Evolutionary conservation across 2,797 vertebrate genomes (phyloP).

Genomic region (Glyptemys insculpta): DNA sequence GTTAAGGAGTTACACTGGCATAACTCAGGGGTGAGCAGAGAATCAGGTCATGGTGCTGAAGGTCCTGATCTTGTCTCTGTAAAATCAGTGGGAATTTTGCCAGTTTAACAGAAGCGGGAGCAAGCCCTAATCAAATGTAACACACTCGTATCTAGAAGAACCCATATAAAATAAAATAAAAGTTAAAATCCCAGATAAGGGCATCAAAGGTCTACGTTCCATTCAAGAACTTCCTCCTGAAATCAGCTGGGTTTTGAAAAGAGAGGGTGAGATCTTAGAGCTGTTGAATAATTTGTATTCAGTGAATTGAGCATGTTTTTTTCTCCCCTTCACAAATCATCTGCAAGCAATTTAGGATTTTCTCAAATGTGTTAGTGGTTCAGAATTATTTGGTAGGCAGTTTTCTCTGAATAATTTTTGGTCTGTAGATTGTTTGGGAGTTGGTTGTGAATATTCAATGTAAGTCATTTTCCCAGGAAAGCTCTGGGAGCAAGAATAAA

Average conservation of each 20-base stretch:
- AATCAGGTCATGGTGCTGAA: fast-evolving
- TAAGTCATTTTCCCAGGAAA: not conserved
- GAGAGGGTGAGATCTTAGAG: not conserved
- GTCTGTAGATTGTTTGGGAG: slow-evolving; percentile 15
- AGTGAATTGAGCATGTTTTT: not conserved
- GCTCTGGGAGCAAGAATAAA: not conserved
- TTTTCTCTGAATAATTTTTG: not conserved
- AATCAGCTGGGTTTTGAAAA: not conserved
- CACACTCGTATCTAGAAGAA: not conserved
- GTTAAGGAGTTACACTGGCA: not conserved
- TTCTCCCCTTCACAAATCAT: not conserved
- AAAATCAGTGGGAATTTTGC: not conserved
- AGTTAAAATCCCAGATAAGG: not conserved
- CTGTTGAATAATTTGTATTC: slow-evolving; percentile 33
- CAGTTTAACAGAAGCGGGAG: not conserved
- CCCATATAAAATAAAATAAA: not conserved
- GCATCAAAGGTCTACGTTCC: not conserved
- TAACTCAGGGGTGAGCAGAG: not conserved
- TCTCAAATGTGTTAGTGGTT: slow-evolving; percentile 44
- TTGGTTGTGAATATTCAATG: not conserved
- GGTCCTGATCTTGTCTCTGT: not conserved
- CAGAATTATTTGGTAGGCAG: slow-evolving; percentile 48
- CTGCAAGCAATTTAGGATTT: slow-evolving; percentile 25
- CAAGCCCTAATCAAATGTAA: not conserved
- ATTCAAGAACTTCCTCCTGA: not conserved